Conservation (phyloP, 2,797 vertebrate species). For the Myotis planiceps region DNA sequence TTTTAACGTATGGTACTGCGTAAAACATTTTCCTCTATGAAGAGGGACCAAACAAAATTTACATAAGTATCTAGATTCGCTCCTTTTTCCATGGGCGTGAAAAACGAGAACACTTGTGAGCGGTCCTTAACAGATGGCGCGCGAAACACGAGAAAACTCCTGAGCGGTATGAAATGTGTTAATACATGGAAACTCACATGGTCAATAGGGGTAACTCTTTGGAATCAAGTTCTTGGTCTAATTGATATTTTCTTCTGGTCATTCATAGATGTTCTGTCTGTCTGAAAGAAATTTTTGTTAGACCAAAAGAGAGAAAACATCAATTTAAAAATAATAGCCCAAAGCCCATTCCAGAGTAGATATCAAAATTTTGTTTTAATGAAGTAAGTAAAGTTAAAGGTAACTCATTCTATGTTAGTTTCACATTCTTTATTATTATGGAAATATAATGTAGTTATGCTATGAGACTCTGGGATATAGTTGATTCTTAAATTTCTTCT, state of each 20-base stretch:
- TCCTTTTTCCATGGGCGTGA: too few species aligned
- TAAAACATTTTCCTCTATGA: too few species aligned
- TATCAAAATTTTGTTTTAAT: constrained; percentile 40
- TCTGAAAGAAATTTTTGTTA: neutral
- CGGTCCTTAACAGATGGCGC: too few species aligned
- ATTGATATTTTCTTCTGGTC: neutral
- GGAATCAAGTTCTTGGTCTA: constrained; percentile 10
- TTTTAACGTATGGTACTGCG: too few species aligned
- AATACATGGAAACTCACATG: neutral
- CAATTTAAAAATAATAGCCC: constrained; percentile 41
- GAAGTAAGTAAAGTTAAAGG: constrained; percentile 14
- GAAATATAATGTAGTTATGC: neutral
- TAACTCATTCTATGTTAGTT: constrained; percentile 20
- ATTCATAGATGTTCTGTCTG: neutral
- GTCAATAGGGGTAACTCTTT: neutral
- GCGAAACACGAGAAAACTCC: too few species aligned
- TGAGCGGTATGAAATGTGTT: too few species aligned
- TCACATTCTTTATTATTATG: neutral
- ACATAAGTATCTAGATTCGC: too few species aligned
- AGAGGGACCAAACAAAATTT: too few species aligned
- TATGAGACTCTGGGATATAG: neutral
- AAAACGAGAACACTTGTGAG: too few species aligned
- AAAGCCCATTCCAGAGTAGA: neutral
- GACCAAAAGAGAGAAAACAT: neutral
- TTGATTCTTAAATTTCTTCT: constrained; percentile 37